Conservation (phyloP, 2,113 vertebrate genomes). For the Sterna hirundo region DNA sequence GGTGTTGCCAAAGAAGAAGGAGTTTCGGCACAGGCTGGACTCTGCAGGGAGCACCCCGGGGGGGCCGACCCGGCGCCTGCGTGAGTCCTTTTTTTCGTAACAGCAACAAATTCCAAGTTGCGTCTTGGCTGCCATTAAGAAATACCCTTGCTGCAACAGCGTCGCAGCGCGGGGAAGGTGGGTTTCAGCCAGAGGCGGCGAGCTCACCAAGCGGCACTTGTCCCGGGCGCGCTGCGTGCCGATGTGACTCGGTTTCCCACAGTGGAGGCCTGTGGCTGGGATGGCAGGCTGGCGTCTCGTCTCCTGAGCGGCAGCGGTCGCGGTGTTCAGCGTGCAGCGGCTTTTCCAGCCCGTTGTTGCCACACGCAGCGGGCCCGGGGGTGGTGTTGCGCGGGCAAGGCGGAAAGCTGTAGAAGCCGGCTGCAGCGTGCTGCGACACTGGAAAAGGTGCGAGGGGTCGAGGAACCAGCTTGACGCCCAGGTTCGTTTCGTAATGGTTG, state of each 20-base stretch:
- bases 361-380: background rate
- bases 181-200: background rate
- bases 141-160: fast-evolving
- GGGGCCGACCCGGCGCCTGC: background rate
- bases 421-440: background rate
- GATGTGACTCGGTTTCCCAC: fast-evolving
- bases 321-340: fast-evolving
- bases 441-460: background rate
- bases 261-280: fast-evolving
- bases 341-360: background rate
- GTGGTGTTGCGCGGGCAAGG: background rate
- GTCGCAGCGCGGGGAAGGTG: fast-evolving
- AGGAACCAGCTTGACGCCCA: background rate
- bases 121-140: background rate
- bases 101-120: background rate
- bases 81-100: too few species aligned
- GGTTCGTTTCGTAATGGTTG: background rate
- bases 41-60: background rate
- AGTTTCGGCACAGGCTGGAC: fast-evolving
- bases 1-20: background rate
- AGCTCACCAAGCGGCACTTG: fast-evolving
- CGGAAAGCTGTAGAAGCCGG: background rate
- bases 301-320: background rate
- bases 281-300: background rate
- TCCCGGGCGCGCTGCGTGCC: fast-evolving